phyloP scores from a whole-genome alignment of 2,888 invertebrate species.

The Cantharis nigra region DNA sequence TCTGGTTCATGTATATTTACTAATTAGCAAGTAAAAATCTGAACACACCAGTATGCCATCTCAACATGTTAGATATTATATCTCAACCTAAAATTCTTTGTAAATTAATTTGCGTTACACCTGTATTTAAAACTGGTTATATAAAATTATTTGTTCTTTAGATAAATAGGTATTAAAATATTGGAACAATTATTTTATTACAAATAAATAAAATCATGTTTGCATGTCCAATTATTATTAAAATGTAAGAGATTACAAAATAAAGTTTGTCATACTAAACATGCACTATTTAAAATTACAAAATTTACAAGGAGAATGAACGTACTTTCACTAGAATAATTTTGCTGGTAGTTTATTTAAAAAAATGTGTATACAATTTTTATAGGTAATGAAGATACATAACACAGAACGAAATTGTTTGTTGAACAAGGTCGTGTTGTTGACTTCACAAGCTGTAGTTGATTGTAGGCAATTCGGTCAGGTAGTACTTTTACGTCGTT shows the following conservation, averaged over 20 bases:
- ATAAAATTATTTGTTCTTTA: neutral
- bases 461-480: neutral
- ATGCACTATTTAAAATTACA: neutral
- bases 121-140: neutral
- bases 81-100: neutral
- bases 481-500: neutral
- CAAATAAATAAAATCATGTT: neutral
- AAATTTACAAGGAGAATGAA: neutral
- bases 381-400: neutral
- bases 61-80: neutral
- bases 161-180: neutral
- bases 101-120: neutral
- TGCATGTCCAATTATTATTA: neutral
- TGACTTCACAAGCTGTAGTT: neutral
- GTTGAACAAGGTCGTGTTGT: neutral
- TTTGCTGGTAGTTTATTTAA: neutral
- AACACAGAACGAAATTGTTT: neutral
- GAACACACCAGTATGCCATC: neutral
- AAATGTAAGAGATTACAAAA: neutral
- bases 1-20: neutral
- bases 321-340: neutral
- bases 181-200: neutral
- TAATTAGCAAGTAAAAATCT: neutral
- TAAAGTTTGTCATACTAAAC: neutral
- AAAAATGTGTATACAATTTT: neutral